A percentile compares a stretch with the other conserved stretches of the same genome.
Evolutionary conservation across 2,113 vertebrate genomes (phyloP).

Genomic region (Odontesthes bonariensis): DNA sequence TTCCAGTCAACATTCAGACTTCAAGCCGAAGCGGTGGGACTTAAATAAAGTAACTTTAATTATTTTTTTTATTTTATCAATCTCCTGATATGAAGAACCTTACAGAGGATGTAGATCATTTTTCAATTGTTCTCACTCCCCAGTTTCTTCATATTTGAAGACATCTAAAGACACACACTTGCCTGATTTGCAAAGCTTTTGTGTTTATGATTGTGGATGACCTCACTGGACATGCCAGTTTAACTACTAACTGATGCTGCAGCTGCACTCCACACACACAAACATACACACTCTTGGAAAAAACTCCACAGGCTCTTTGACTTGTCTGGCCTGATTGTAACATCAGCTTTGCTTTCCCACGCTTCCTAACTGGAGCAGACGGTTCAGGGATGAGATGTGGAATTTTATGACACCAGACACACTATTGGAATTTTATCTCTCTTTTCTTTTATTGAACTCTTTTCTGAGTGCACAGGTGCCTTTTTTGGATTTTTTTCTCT

Average conservation of each 20-base stretch:
- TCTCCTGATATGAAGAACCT: too few relatives aligned
- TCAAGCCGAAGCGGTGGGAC: too few relatives aligned
- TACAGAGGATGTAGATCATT: too few relatives aligned
- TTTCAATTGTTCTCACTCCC: too few relatives aligned
- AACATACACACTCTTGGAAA: conserved; percentile 13
- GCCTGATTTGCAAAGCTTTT: conserved; percentile 26
- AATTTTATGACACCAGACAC: conserved; percentile 48
- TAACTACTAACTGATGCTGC: conserved; percentile 27
- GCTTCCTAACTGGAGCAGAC: conserved; percentile 59
- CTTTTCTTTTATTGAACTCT: too few relatives aligned
- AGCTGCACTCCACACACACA: conserved; percentile 41
- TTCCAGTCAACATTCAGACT: too few relatives aligned
- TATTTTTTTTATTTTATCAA: too few relatives aligned
- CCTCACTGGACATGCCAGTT: conserved; percentile 44
- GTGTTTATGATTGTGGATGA: conserved; percentile 49
- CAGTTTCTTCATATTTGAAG: too few relatives aligned
- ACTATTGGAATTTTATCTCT: conserved; percentile 46
- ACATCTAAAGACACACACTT: conserved; percentile 7
- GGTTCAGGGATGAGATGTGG: conserved; percentile 37
- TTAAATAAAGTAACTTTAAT: too few relatives aligned
- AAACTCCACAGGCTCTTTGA: conserved; percentile 38
- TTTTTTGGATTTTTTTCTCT: conserved; percentile 19
- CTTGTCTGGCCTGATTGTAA: conserved; percentile 37
- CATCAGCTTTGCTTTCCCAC: conserved; percentile 67
- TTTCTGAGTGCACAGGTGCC: background rate